Conservation (phyloP, 23 tunicate genomes). For the Pegea sp. region DNA sequence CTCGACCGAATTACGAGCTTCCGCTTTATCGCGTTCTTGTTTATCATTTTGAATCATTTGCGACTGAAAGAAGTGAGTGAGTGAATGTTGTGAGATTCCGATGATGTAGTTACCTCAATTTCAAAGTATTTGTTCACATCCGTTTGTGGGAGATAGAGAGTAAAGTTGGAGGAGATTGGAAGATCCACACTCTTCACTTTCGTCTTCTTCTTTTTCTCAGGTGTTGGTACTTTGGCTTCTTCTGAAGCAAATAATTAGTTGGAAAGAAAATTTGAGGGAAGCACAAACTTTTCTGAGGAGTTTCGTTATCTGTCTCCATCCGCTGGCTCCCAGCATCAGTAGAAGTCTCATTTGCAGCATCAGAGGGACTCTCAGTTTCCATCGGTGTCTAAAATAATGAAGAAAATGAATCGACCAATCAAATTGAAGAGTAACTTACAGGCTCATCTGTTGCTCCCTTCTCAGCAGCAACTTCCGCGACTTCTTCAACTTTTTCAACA, state of each 20-base stretch:
- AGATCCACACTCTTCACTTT: constrained; percentile 39
- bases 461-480: neutral
- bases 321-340: neutral
- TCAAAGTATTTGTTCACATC: constrained; percentile 44
- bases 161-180: constrained; percentile 9
- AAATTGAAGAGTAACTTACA: too few relatives aligned
- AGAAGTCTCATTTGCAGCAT: neutral
- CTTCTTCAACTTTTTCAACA: neutral
- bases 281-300: too few relatives aligned
- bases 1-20: constrained; percentile 63
- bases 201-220: constrained; percentile 33
- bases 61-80: constrained; percentile 5
- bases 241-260: neutral
- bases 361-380: constrained; percentile 13
- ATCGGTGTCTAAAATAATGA: constrained; percentile 3
- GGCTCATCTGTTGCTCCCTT: neutral
- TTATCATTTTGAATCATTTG: constrained; percentile 77
- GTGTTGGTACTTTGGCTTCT: too few relatives aligned
- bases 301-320: too few relatives aligned
- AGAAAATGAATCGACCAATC: neutral
- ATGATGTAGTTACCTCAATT: constrained; percentile 19
- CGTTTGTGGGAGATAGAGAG: constrained; percentile 19
- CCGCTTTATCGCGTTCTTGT: constrained; percentile 63
- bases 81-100: neutral
- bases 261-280: neutral